Base-by-base conservation (phyloP, 2,797 vertebrate species). In the Thunnus albacares region DNA sequence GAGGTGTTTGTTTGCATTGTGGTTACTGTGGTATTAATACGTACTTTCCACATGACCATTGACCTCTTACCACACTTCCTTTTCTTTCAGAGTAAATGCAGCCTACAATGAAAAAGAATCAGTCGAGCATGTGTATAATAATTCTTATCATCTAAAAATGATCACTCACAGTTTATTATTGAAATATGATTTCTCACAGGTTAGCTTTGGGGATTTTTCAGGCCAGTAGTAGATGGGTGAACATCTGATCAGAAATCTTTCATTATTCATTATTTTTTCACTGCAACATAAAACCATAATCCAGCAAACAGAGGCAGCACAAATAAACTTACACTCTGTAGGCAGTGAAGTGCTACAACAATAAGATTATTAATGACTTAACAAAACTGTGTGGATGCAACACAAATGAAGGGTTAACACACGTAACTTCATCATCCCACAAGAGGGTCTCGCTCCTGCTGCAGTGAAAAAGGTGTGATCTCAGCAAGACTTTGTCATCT, bases 401-500 rank as follows among this genome's bases (percentile, higher is more conserved):
- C 13, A 55, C 3, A 61, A 26, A 12, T 26, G 6, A 13, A 14
- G 17, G 6, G 9, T 10, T 64, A 65, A 15, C 26, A 41, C 13
- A 38, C 38, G 0, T 38, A 38, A 38, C 43, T 49, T 14, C 9
- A 18, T 8, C 0, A 51, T 47, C 41, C 9, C 9, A 12, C 3
- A 5, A 38, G 8, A 17, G 20, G 15, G 49, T 57, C 55, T 41
- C 41, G 5, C 20, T 55, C 18, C 47, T 33, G n/a, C n/a, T 76
- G 43, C 72, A 53, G 15, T 10, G 5, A 18, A 53, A 35, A 30
- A 57, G 9, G 43, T 78, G 66, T 75, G 33, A 73, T 0, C 6
- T 30, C 28, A 30, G 28, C 20, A 51, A 2, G 13, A 28, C 6
- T 68, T 78, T 73, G 1, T 70, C 61, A 79, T 62, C 79, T 81